Evolutionary conservation across 2,797 vertebrate genomes (phyloP).

Genomic region (Urocyon cinereoargenteus): DNA sequence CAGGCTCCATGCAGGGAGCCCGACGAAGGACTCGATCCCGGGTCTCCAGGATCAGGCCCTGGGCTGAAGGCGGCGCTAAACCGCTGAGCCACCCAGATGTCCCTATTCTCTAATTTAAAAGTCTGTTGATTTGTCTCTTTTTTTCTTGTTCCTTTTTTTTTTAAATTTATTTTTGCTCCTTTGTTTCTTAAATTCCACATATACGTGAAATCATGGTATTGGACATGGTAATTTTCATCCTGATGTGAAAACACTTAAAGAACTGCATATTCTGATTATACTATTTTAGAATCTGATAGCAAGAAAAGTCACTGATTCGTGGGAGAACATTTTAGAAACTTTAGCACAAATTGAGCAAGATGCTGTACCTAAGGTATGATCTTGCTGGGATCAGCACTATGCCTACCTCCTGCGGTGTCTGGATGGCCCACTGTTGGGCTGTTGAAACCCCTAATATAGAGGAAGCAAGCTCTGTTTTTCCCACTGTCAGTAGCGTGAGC

Average conservation of each 20-base stretch:
- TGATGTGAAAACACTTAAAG: slow-evolving; percentile 24
- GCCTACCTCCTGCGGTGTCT: neutral
- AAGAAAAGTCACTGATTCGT: neutral
- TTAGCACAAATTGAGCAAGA: neutral
- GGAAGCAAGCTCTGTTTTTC: neutral
- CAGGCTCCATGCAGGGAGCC: too few species aligned
- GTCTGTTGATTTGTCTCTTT: neutral
- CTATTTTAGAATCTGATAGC: slow-evolving; percentile 46
- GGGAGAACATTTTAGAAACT: slow-evolving; percentile 34
- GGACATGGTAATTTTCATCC: neutral
- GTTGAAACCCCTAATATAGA: neutral
- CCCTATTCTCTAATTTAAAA: neutral
- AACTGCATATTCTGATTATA: neutral
- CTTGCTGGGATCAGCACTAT: neutral
- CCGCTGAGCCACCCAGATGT: too few species aligned
- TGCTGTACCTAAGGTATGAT: neutral
- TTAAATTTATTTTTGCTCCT: too few species aligned
- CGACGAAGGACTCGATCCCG: too few species aligned
- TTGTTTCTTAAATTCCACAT: neutral
- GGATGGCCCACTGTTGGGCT: neutral
- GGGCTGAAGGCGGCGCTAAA: too few species aligned
- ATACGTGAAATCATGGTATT: neutral
- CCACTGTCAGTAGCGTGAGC: neutral
- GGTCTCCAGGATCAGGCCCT: too few species aligned
- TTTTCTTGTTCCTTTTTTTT: neutral